These are phyloP conservation scores for Hypselothyrea guttata DNA, from an alignment of 2,888 invertebrate genomes.

Conservation along the genomic window DNA sequence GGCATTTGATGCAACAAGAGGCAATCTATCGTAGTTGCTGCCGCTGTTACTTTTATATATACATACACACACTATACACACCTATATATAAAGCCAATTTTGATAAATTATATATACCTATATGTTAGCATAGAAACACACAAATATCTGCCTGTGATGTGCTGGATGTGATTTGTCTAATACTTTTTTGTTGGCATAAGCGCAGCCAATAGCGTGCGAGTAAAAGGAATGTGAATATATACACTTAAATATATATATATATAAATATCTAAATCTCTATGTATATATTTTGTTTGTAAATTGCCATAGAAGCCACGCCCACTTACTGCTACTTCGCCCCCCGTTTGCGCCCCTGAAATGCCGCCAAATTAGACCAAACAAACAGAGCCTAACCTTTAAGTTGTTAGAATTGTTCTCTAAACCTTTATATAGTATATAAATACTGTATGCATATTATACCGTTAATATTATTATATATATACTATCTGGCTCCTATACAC, in stretches of 20 bases:
- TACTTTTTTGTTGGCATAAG: constrained; percentile 52
- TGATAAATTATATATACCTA: constrained; percentile 25
- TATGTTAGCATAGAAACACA: constrained; percentile 26
- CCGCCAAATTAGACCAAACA: constrained; percentile 68
- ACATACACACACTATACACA: constrained; percentile 28
- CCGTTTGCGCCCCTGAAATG: neutral
- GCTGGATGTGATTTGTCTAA: constrained; percentile 74
- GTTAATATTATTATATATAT: neutral
- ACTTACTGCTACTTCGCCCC: neutral
- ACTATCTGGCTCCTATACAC: no score
- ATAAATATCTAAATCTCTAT: constrained; percentile 3
- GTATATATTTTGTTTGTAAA: constrained; percentile 1
- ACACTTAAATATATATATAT: neutral
- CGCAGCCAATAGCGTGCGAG: constrained; percentile 23
- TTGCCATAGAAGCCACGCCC: constrained; percentile 46
- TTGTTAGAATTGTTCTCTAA: constrained; percentile 18
- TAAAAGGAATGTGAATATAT: neutral
- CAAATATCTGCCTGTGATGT: constrained; percentile 70
- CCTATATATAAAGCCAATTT: constrained; percentile 12
- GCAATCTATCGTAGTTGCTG: constrained; percentile 16
- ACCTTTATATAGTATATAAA: constrained; percentile 1
- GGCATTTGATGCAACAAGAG: constrained; percentile 87
- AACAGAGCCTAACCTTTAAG: constrained; percentile 68
- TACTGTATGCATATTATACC: constrained; percentile 12
- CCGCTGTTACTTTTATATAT: constrained; percentile 42